phyloP scores from a whole-genome alignment of 1,140 invertebrate genomes.

The Aporrectodea caliginosa region DNA sequence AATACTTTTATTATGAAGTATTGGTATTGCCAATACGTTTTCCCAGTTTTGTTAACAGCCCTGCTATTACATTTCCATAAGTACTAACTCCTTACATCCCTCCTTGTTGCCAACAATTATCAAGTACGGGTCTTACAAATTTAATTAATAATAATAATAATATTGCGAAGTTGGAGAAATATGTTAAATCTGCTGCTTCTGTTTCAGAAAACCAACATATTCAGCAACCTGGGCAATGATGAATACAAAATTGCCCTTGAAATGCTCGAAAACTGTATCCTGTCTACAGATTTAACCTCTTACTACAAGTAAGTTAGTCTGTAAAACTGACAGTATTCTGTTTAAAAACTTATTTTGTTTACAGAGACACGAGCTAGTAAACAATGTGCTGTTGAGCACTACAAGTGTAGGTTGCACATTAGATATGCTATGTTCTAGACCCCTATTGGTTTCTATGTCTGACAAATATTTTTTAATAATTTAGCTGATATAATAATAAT shows the following conservation, averaged over 20 bases:
- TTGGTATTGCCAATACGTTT: too few species aligned
- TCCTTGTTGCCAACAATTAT: background rate
- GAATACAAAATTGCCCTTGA: background rate
- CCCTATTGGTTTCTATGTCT: too few species aligned
- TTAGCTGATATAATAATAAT: too few species aligned
- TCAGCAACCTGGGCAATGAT: background rate
- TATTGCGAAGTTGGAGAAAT: background rate
- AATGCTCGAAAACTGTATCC: background rate
- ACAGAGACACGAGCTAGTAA: background rate
- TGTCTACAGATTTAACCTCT: background rate
- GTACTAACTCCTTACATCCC: background rate
- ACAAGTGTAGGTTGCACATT: background rate
- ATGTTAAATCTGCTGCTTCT: background rate
- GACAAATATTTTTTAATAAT: too few species aligned
- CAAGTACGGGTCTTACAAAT: background rate
- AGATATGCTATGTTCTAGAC: background rate
- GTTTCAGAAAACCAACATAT: background rate
- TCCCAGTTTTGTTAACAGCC: background rate
- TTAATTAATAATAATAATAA: background rate
- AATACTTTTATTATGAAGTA: too few species aligned
- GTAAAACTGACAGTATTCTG: background rate
- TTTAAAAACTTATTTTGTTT: background rate
- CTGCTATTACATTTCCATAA: too few species aligned
- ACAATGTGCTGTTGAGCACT: background rate
- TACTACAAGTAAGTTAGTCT: background rate